Evolutionary conservation across 2,797 vertebrate genomes (phyloP), one percentile per base, ranked within the genome.

Genomic region (Callimico goeldii): DNA sequence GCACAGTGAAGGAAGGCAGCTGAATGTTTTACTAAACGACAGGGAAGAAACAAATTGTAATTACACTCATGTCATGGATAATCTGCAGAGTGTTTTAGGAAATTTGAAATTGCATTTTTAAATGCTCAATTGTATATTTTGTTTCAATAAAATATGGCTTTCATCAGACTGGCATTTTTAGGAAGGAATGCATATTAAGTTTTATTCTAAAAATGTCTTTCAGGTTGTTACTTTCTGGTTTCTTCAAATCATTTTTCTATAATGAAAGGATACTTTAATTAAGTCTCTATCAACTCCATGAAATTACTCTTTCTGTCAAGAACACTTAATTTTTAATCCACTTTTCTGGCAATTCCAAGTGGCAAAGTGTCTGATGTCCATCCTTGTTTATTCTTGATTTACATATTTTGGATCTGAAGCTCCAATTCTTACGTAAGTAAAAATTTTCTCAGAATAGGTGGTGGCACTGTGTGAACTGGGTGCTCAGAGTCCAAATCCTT

Each of bases 211-310:
- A 93, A 86, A 55, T 73, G 67, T 95, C 52, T 92, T 73, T 36
- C 46, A 86, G 64, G 52, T 75, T 97, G 48, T 75, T 93, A 50
- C 5, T 77, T 96, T 79, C 41, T 95, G 72, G 30, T 22, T 90
- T 93, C 52, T 55, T 77, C 67, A 82, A 93, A 58, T 72, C 4
- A 89, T 50, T 97, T 97, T 91, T 83, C n/a, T 92, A 84, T 46
- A 91, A 83, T 86, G n/a, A 96, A 95, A 94, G 43, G 17, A 10
- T 82, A 94, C 24, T 76, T 95, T 82, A 97, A 85, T 96, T 94
- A 95, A 90, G 75, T 93, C 52, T 92, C 81, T 79, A 41, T 84
- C 73, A 79, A 88, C 33, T 79, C 39, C 76, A 26, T 2, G 48
- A 96, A 80, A 86, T 86, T 82, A 76, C 41, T 93, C 52, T 95